Evolutionary conservation across 1,140 invertebrate species (phyloP).

Genomic region (Spodoptera litura): DNA sequence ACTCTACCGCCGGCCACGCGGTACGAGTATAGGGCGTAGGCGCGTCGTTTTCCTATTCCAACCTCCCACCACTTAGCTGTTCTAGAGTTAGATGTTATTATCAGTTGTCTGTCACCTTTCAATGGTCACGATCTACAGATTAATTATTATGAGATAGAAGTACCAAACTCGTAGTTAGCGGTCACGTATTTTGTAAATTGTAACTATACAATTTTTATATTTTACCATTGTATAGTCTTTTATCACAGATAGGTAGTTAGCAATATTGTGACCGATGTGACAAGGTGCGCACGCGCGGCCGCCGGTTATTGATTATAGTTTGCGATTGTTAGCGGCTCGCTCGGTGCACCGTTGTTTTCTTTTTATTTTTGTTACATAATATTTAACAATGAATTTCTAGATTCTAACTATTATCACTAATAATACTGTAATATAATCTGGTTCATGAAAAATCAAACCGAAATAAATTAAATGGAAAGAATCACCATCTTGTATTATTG

Average conservation of each 20-base stretch:
- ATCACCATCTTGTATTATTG: conserved; percentile 61
- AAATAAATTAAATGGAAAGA: conserved; percentile 83
- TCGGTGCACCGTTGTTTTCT: conserved; percentile 77
- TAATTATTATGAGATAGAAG: conserved; percentile 79
- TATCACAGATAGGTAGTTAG: conserved; percentile 77
- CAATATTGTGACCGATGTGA: conserved; percentile 76
- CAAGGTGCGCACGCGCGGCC: conserved; percentile 64
- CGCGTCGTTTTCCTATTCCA: conserved; percentile 63
- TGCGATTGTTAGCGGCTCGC: conserved; percentile 58
- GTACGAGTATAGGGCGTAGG: conserved; percentile 63
- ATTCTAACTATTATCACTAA: conserved; percentile 86
- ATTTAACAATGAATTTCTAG: conserved; percentile 85
- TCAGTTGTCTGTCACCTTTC: conserved; percentile 58
- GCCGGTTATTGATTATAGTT: conserved; percentile 54
- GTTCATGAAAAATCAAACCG: conserved; percentile 85
- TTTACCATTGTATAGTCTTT: conserved; percentile 85
- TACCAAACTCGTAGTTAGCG: conserved; percentile 84
- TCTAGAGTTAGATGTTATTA: conserved; percentile 71
- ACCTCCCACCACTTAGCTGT: conserved; percentile 75
- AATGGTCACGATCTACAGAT: conserved; percentile 65
- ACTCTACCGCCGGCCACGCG: conserved; percentile 40
- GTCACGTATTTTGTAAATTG: conserved; percentile 85
- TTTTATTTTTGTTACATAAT: conserved; percentile 83
- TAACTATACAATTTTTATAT: conserved; percentile 83
- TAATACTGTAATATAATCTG: conserved; percentile 86